Base-by-base conservation (phyloP, 2,113 vertebrate genomes). In the Condylura cristata region DNA sequence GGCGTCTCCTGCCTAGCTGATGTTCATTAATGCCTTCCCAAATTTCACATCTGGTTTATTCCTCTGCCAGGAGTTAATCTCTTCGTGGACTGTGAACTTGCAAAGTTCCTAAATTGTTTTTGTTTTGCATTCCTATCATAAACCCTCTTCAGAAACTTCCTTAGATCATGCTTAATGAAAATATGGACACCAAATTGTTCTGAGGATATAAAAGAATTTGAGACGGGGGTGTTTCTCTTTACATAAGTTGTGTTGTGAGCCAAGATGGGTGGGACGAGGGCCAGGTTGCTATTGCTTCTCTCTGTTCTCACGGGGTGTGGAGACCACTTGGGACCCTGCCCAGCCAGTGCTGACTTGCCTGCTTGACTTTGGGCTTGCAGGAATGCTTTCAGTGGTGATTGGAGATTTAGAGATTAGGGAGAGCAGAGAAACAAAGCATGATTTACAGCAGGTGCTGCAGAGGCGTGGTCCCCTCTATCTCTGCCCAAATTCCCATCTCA, bases 261-360 rank as follows among this genome's bases (percentile, higher is more conserved):
- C 0, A 26, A 70, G 89, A 88, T 39, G 41, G 68, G 92, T 24
- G 34, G 41, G 74, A 13, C 0, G 0, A 20, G 46, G 90, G 32
- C 37, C 20, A 58, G 61, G n/a, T 86, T 60, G 39, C 22, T 0
- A 0, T 3, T 1, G 44, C 11, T 44, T 58, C 30, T 60, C 63
- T 79, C 84, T 16, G 13, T 41, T 18, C 24, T 66, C 87, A 26
- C 82, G 24, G 94, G 28, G 39, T 14, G 48, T 24, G 58, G 0
- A 5, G 34, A 13, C 37, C 70, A n/a, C 75, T 34, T 9, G 11
- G 44, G 65, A 26, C 41, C 41, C 79, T 6, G 71, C n/a, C 66
- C 48, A 65, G 71, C 84, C 72, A 81, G 93, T 34, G 41, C 65
- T 74, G 95, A 87, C 95, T 84, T 75, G 87, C 78, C 63, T 84